phyloP scores from a whole-genome alignment of 2,797 vertebrate species.

The Fundulus diaphanus region DNA sequence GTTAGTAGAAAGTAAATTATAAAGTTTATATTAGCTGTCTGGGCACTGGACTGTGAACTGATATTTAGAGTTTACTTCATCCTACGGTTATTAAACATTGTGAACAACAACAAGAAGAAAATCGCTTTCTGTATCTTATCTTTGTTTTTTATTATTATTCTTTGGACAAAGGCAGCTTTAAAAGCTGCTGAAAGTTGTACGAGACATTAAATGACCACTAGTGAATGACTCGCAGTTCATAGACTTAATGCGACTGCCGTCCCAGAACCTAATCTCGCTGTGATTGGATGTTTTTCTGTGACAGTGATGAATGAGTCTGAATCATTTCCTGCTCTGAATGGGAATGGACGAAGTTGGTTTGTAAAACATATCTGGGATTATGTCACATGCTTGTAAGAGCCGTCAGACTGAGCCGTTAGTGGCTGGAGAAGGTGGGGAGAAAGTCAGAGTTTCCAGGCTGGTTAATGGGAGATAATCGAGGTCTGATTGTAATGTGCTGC shows the following conservation, averaged over 20 bases:
- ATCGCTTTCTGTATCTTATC: not conserved
- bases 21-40: not conserved
- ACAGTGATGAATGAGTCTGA: constrained; percentile 46
- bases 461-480: constrained; percentile 58
- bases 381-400: constrained; percentile 20
- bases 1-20: not conserved
- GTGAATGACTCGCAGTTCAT: constrained; percentile 9
- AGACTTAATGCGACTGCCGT: constrained; percentile 11
- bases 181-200: constrained; percentile 12
- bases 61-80: not conserved
- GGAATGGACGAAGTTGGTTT: constrained; percentile 19
- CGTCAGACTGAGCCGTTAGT: constrained; percentile 30
- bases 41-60: not conserved
- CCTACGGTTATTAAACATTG: not conserved
- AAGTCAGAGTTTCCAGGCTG: constrained; percentile 42
- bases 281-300: constrained; percentile 36
- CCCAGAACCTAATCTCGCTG: constrained; percentile 5
- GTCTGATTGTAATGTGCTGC: constrained; percentile 57
- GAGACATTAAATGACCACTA: constrained; percentile 3
- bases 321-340: constrained; percentile 28
- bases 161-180: constrained; percentile 1
- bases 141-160: not conserved
- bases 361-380: constrained; percentile 26
- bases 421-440: constrained; percentile 23
- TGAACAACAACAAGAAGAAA: not conserved